These are phyloP conservation scores for Eudyptes chrysolophus DNA, from an alignment of 2,113 vertebrate genomes.

Conservation along the genomic window DNA sequence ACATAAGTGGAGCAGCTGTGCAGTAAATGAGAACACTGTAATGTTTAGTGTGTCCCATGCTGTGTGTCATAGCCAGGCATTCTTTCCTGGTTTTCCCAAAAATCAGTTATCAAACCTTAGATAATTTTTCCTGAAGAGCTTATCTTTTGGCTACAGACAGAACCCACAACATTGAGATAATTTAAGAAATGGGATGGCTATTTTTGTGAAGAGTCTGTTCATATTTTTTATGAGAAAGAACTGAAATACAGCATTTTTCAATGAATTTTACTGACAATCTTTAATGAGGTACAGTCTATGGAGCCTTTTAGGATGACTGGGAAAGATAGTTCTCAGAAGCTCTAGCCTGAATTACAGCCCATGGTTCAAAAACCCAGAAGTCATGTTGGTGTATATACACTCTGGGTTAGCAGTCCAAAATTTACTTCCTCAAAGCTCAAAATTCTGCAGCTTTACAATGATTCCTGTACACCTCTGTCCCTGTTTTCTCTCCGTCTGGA, in stretches of 20 bases:
- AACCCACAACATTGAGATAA: neutral
- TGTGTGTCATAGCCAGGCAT: neutral
- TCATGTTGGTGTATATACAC: neutral
- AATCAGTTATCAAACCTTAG: neutral
- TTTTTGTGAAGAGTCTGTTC: neutral
- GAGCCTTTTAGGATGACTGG: neutral
- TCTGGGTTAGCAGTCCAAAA: neutral
- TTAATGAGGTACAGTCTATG: neutral
- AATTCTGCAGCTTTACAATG: neutral
- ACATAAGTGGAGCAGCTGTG: neutral
- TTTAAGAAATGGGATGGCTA: neutral
- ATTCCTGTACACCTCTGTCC: neutral
- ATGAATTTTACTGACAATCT: neutral
- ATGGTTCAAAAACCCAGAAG: neutral
- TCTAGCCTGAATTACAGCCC: neutral
- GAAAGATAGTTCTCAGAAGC: neutral
- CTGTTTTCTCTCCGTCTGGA: neutral
- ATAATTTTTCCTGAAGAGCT: neutral
- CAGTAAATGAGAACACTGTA: neutral
- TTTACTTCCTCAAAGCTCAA: neutral
- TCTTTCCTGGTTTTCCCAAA: neutral
- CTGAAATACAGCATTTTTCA: neutral
- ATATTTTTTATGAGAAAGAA: neutral
- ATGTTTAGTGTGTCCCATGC: neutral
- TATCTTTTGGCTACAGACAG: constrained; percentile 8